Percentiles rank a stretch among this genome's conserved stretches.
Evolutionary conservation across 2,888 invertebrate genomes (phyloP).

Genomic region (Charanyca ferruginea): DNA sequence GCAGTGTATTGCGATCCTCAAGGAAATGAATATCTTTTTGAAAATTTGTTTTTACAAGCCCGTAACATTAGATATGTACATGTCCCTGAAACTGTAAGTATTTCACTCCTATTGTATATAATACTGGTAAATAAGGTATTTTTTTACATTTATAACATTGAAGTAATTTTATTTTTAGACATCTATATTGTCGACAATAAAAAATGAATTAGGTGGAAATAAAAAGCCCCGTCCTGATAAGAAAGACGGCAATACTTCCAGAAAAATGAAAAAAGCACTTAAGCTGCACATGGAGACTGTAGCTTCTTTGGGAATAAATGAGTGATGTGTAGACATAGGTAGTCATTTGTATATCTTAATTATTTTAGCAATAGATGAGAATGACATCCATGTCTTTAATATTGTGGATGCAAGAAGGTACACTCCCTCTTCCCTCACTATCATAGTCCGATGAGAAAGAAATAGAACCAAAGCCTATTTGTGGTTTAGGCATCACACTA

Average conservation of each 20-base stretch:
- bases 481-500: no score
- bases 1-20: conserved; percentile 92
- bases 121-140: background rate
- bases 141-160: background rate
- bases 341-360: background rate
- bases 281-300: conserved; percentile 89
- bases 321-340: conserved; percentile 25
- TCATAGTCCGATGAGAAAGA: no score
- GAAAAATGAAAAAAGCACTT: conserved; percentile 88
- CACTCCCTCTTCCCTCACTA: no score
- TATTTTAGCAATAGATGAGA: background rate
- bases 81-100: conserved; percentile 91
- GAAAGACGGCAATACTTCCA: conserved; percentile 79
- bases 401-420: no score
- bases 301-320: conserved; percentile 72
- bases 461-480: no score
- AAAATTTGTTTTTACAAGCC: conserved; percentile 92
- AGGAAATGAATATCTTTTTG: conserved; percentile 91
- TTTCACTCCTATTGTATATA: background rate
- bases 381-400: background rate
- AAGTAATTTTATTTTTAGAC: conserved; percentile 80
- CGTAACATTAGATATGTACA: conserved; percentile 93
- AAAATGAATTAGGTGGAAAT: conserved; percentile 79
- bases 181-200: conserved; percentile 87
- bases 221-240: conserved; percentile 66